Conservation (phyloP, 1,140 invertebrate species). For the Dufourea novaeangliae region DNA sequence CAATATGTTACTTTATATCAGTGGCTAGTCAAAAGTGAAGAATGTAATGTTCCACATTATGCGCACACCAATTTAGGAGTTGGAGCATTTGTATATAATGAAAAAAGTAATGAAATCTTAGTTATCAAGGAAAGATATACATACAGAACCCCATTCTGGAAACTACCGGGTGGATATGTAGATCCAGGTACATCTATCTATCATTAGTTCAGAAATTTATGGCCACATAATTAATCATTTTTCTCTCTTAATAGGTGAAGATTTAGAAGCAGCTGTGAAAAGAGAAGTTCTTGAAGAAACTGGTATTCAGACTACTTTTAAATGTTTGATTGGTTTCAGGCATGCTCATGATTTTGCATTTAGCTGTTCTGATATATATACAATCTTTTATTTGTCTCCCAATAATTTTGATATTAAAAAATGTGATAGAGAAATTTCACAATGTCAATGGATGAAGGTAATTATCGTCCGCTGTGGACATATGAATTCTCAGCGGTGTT, state of each 20-base stretch:
- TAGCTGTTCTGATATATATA: conserved; percentile 93
- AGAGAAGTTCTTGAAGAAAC: conserved; percentile 96
- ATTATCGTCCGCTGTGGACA: background rate
- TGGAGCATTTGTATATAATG: conserved; percentile 93
- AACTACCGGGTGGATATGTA: conserved; percentile 95
- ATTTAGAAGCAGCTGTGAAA: conserved; percentile 88
- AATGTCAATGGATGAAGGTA: conserved; percentile 91
- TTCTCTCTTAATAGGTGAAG: conserved; percentile 85
- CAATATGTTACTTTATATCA: conserved; percentile 90
- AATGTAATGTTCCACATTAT: conserved; percentile 88
- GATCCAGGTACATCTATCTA: conserved; percentile 85
- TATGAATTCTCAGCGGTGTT: conserved; percentile 10
- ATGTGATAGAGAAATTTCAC: conserved; percentile 88
- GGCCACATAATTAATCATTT: background rate
- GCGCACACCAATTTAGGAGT: conserved; percentile 94
- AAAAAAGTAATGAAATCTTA: conserved; percentile 86
- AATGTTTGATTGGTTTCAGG: conserved; percentile 88
- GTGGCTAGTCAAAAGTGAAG: conserved; percentile 87
- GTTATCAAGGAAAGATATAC: conserved; percentile 88
- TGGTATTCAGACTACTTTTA: conserved; percentile 88
- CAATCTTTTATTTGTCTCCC: conserved; percentile 88
- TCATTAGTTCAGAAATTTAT: background rate
- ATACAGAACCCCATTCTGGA: conserved; percentile 85
- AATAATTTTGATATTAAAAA: conserved; percentile 84
- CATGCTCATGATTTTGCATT: conserved; percentile 88